Base-by-base conservation (phyloP, 2,888 invertebrate genomes). In the Crepidodera aurea region DNA sequence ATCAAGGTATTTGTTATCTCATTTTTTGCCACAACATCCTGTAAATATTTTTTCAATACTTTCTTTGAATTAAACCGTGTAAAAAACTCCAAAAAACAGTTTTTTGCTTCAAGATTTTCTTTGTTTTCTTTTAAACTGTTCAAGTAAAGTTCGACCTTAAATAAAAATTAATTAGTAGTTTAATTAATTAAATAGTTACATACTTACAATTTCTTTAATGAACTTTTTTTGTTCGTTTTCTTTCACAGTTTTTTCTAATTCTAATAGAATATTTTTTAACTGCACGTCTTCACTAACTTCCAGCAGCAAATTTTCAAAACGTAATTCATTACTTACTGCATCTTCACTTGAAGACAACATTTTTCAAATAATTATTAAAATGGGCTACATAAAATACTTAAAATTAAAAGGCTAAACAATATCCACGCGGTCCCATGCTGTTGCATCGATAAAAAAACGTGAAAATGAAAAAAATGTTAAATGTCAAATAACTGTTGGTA, bases 61-160 rank as follows among this genome's bases (percentile, higher is more conserved):
- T 72, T 74, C 56, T 71, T 73, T 16, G 59, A 46, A 62, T 59
- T 66, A 50, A 64, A 71, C 44, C 46, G 66, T 5, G 69, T 67
- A 51, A 74, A 73, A 57, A 71, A 65, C 46, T 72, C 66, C 42
- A 75, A 66, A 18, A 75, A 27, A 10, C 71, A 44, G 48, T 70
- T 68, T 61, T 68, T 70, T 29, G 67, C 70, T 57, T 70, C 68
- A 1, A 83, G 85, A 46, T 87, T 88, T 22, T 79, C 91, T 25
- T 10, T 32, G 8, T 59, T 57, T 16, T 60, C 39, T 15, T 61
- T 53, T 8, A 15, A 39, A 27, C 53, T 60, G 3, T 16, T 34
- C 51, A 57, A 62, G 18, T 62, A 69, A 22, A 65, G 40, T 7
- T 65, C 65, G 16, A 65, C 62, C 69, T 69, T 32, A 60, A 67